These are phyloP conservation scores for Melitaea cinxia DNA, from an alignment of 1,140 invertebrate species.

Conservation along the genomic window DNA sequence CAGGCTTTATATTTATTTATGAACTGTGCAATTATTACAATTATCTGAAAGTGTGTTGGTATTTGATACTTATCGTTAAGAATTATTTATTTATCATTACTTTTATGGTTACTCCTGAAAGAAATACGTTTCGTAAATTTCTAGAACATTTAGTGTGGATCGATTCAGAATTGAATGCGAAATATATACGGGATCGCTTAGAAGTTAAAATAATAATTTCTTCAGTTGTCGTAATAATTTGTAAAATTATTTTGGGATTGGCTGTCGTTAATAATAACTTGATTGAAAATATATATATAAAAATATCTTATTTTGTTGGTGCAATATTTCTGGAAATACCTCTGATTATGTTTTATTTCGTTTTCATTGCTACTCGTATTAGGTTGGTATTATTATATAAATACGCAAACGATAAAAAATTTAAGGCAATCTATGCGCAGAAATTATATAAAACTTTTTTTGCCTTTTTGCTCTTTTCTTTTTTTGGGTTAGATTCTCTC, in stretches of 20 bases:
- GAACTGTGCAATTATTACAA: not conserved
- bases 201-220: not conserved
- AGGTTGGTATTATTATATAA: not conserved
- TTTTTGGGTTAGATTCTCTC: no score
- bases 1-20: not conserved
- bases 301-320: not conserved
- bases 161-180: not conserved
- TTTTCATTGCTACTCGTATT: not conserved
- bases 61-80: not conserved
- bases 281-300: not conserved
- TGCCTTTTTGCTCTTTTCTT: no score
- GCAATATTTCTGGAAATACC: slow-evolving; percentile 7
- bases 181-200: not conserved
- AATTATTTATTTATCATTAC: slow-evolving; percentile 1
- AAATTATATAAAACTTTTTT: no score
- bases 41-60: not conserved
- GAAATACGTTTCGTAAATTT: slow-evolving; percentile 1
- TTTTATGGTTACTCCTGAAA: not conserved
- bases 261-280: no score
- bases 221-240: not conserved
- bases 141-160: not conserved
- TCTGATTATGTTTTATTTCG: not conserved
- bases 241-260: not conserved
- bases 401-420: not conserved
- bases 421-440: not conserved